Percentiles rank a stretch among this genome's conserved stretches.
These are phyloP conservation scores for Rhagonycha fulva DNA, from an alignment of 2,888 invertebrate species.

Conservation along the genomic window DNA sequence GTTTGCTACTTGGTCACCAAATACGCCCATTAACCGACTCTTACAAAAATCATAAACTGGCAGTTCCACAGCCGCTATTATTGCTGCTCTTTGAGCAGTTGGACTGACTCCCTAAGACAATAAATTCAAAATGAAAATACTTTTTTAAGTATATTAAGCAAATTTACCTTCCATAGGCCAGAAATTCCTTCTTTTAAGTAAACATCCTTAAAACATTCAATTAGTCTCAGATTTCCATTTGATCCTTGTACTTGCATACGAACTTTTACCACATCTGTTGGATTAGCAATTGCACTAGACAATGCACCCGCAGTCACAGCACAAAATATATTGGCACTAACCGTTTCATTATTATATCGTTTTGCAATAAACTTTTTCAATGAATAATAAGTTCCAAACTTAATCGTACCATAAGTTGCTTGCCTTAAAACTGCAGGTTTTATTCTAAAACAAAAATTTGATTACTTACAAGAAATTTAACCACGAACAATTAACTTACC, in stretches of 20 bases:
- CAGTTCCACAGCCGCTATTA: conserved; percentile 92
- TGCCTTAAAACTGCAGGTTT: conserved; percentile 87
- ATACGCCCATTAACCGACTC: conserved; percentile 66
- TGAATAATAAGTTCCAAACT: conserved; percentile 94
- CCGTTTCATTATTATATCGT: conserved; percentile 59
- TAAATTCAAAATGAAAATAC: background rate
- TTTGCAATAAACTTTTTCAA: conserved; percentile 73
- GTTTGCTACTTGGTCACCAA: conserved; percentile 82
- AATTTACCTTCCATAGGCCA: conserved; percentile 82
- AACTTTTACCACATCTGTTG: conserved; percentile 95
- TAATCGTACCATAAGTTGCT: conserved; percentile 94
- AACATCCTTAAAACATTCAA: conserved; percentile 81
- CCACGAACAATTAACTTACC: conserved; percentile 59
- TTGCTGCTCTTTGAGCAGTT: conserved; percentile 90
- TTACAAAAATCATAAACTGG: conserved; percentile 93
- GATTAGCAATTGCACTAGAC: conserved; percentile 93
- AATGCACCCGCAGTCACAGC: conserved; percentile 86
- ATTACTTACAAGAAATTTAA: background rate
- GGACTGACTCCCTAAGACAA: conserved; percentile 79
- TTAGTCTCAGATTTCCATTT: conserved; percentile 60
- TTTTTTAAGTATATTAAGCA: background rate
- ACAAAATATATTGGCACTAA: conserved; percentile 77
- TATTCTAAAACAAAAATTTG: conserved; percentile 49
- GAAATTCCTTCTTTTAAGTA: conserved; percentile 81
- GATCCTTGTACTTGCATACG: conserved; percentile 84